Evolutionary conservation across 2,888 invertebrate species (phyloP).

Genomic region (Cactoblastis cactorum): DNA sequence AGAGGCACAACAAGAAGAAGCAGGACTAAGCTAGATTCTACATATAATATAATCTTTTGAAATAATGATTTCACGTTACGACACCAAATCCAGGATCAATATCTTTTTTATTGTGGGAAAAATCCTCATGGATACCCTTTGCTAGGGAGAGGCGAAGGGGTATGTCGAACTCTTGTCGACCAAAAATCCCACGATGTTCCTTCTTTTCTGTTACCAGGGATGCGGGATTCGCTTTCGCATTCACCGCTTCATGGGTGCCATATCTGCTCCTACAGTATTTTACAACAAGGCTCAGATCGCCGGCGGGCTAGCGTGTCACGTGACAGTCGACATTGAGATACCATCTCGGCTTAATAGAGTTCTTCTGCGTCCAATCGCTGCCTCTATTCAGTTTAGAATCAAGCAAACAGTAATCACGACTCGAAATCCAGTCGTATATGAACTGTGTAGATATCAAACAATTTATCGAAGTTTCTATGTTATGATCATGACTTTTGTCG

Average conservation of each 20-base stretch:
- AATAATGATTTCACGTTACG: too few relatives aligned
- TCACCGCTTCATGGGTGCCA: background rate
- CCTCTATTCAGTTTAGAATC: slow-evolving; percentile 18
- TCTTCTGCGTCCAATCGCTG: slow-evolving; percentile 66
- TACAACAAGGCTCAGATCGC: slow-evolving; percentile 40
- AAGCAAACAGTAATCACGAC: slow-evolving; percentile 19
- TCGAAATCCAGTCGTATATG: slow-evolving; percentile 13
- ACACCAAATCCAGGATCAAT: too few relatives aligned
- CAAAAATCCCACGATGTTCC: too few relatives aligned
- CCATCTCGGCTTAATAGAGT: slow-evolving; percentile 66
- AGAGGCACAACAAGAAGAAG: too few relatives aligned
- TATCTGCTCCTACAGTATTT: slow-evolving; percentile 29
- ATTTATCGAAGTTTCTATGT: background rate
- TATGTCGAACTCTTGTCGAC: too few relatives aligned
- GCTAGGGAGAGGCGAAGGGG: too few relatives aligned
- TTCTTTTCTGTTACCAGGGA: background rate
- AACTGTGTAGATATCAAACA: background rate
- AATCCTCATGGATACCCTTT: too few relatives aligned
- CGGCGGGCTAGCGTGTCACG: slow-evolving; percentile 56
- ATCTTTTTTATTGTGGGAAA: too few relatives aligned
- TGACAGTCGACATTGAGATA: slow-evolving; percentile 63
- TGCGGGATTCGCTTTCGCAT: too few relatives aligned
- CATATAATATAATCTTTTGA: too few relatives aligned
- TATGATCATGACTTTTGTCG: too few relatives aligned
- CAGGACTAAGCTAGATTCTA: too few relatives aligned